Evolutionary conservation across 2,113 vertebrate genomes (phyloP), one percentile per base, ranked within the genome.

Genomic region (Prunella fulvescens): DNA sequence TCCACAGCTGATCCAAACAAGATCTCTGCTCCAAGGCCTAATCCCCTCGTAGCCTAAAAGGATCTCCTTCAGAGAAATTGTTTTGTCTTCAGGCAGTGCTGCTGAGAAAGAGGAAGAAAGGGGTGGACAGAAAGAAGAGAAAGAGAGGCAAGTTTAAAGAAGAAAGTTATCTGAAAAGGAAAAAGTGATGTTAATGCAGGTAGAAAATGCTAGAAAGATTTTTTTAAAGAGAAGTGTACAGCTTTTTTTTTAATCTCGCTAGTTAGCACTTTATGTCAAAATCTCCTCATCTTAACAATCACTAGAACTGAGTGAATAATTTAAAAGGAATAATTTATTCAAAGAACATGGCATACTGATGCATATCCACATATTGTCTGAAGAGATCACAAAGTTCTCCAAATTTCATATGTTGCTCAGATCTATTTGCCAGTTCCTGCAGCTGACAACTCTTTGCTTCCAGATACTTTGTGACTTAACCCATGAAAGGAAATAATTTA

Each of bases 1-100:
- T 97, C 95, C 93, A 76, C 73, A 88, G 87, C 85, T 97, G 96
- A 97, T 97, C 94, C 93, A 96, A 96, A 96, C 93, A 96, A 94
- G 94, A 96, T 96, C 94, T 96, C 80, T 0, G 33, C 92, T 96
- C 81, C 90, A 69, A 92, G 81, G 62, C 56, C 88, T 96, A 97
- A 97, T 97, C 96, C 93, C 74, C 72, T 94, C 91, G 48, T 57
- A 96, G 91, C 67, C 95, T 94, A 37, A 88, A 96, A 96, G 74
- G 92, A 95, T 96, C 95, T 79, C 79, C 91, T 96, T 96, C 86
- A 87, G 82, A 97, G 87, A 91, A 90, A 81, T 86, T 84, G 65
- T 61, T 95, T 81, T 95, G 73, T 95, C 91, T 95, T 92, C 84
- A 91, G 82, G 88, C 80, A 40, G 14, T 45, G 62, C 40, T n/a